A percentile compares a stretch with the other conserved stretches of the same genome.
phyloP scores from a whole-genome alignment of 2,113 vertebrate genomes.

The Polyodon spathula region DNA sequence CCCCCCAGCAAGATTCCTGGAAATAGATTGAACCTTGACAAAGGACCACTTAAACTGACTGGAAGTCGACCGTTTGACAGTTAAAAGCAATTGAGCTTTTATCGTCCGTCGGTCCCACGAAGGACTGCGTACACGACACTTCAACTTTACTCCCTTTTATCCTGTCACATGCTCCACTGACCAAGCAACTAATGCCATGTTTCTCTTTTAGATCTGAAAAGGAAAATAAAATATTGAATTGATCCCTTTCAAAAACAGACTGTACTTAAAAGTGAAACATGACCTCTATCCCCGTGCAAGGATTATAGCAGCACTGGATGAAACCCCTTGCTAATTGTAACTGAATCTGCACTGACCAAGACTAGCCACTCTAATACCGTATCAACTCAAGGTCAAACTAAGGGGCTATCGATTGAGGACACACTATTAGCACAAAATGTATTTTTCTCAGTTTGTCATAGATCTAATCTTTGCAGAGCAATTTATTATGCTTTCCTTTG shows the following conservation, averaged over 20 bases:
- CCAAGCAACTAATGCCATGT: not conserved
- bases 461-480: slow-evolving; percentile 15
- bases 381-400: slow-evolving; percentile 57
- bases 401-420: slow-evolving; percentile 45
- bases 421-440: slow-evolving; percentile 36
- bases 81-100: not conserved
- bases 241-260: slow-evolving; percentile 21
- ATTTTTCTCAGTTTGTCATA: slow-evolving; percentile 16
- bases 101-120: not conserved
- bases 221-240: slow-evolving; percentile 17
- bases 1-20: too few species aligned
- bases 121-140: not conserved
- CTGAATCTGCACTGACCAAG: slow-evolving; percentile 52
- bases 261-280: slow-evolving; percentile 42
- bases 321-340: slow-evolving; percentile 66
- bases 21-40: too few species aligned
- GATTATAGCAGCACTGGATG: slow-evolving; percentile 43
- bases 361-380: slow-evolving; percentile 43
- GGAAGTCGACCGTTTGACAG: not conserved
- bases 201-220: not conserved
- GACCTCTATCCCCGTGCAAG: slow-evolving; percentile 28
- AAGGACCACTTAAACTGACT: too few species aligned
- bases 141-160: not conserved
- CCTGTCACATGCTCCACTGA: not conserved
- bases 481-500: slow-evolving; percentile 7